Evolutionary conservation across 2,888 invertebrate genomes (phyloP), one percentile per base, ranked within the genome.

Genomic region (Neoaliturus tenellus): DNA sequence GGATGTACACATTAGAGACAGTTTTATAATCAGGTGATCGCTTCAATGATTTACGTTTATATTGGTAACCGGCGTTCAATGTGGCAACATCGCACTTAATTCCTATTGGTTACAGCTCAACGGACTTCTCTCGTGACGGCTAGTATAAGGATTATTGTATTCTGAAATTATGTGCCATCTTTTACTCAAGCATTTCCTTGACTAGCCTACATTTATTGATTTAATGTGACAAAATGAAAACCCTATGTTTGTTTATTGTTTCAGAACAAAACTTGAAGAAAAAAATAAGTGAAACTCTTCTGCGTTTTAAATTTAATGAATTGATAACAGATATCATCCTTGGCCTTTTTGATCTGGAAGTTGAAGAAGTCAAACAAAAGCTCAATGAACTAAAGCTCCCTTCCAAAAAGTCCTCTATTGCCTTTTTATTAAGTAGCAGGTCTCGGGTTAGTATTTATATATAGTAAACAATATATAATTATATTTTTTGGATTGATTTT

Each of bases 361-460:
- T 31, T 25, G 28, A 5, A 28, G 75, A 75, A 48, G 39, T 75
- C 0, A 75, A 75, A 10, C 6, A 75, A 28, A 41, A 75, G 10
- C 23, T 75, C 1, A 44, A 10, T 48, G 75, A 75, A 48, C 20
- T 75, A 23, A 75, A 28, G 48, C 28, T 75, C 8, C 75, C 75
- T 48, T 41, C 17, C 1, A 44, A 44, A 3, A 75, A 75, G 20
- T 25, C 25, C 1, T 75, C 75, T 17, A 28, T 75, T 1, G 75
- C 44, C 8, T 23, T 0, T 6, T 28, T 75, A 17, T 28, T 75
- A 17, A 17, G 2, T 17, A 28, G 17, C 31, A 75, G 75, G 25
- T 23, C 48, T 44, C 25, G 17, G 75, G 75, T 48, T 28, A 23
- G 75, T 73, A 28, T 71, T 8, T 69, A 35, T 4, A 69, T 31